Percentiles rank a stretch among this genome's conserved stretches.
These are phyloP conservation scores for Ostrea edulis DNA, from an alignment of 1,140 invertebrate species.

Conservation along the genomic window DNA sequence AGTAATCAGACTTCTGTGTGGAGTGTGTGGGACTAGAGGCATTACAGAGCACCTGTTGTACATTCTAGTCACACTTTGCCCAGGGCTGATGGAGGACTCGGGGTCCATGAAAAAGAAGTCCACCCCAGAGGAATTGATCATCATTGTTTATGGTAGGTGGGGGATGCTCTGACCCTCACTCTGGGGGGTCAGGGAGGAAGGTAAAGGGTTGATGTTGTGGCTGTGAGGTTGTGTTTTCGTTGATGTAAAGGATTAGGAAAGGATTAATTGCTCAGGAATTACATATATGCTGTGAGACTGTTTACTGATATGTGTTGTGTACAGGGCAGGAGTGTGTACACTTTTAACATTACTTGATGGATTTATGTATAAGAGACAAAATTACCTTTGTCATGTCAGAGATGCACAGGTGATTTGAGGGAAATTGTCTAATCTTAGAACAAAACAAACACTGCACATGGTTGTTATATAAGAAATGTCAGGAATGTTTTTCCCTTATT, in stretches of 20 bases:
- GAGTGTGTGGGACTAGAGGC: slow-evolving; percentile 28
- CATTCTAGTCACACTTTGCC: slow-evolving; percentile 10
- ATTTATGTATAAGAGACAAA: slow-evolving; percentile 10
- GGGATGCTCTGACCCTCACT: background rate
- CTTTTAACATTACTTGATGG: slow-evolving; percentile 3
- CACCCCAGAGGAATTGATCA: slow-evolving; percentile 24
- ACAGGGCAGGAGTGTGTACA: background rate
- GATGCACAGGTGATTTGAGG: background rate
- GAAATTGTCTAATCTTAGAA: background rate
- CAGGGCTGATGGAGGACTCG: slow-evolving; percentile 30
- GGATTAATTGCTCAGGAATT: slow-evolving; percentile 29
- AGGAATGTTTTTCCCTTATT: slow-evolving; percentile 25
- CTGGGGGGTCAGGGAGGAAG: background rate
- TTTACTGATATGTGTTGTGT: background rate
- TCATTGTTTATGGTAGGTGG: slow-evolving; percentile 34
- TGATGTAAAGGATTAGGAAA: background rate
- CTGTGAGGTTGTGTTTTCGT: background rate
- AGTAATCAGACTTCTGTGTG: slow-evolving; percentile 20
- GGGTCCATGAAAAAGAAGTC: slow-evolving; percentile 21
- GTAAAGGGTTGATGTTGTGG: background rate
- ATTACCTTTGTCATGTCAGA: slow-evolving; percentile 30
- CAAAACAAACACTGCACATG: background rate
- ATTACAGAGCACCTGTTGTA: slow-evolving; percentile 15
- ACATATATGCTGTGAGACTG: background rate
- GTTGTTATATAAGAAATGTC: slow-evolving; percentile 30